Base-by-base conservation (phyloP, 2,888 invertebrate species). In the Cheilosia soror region DNA sequence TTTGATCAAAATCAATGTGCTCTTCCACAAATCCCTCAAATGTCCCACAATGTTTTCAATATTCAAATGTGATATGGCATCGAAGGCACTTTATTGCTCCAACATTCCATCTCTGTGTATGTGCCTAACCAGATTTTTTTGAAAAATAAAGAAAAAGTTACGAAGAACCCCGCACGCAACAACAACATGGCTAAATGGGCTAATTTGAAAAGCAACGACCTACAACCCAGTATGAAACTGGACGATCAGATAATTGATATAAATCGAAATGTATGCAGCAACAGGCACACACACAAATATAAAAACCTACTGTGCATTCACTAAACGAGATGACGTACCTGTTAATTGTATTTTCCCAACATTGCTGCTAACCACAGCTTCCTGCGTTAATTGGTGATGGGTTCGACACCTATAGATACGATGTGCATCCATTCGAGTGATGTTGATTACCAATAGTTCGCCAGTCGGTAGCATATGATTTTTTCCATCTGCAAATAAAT, bases 361-460 rank as follows among this genome's bases (percentile, higher is more conserved):
- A 89, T 93, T 94, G 78, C 93, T 93, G 90, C 95, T 95, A 87
- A 93, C 93, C 85, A 94, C 93, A 40, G 93, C 93, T 88, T 94
- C 94, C 88, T 94, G 94, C 13, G 94, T 94, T 88, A 95, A 90
- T 87, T 93, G 93, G 90, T 94, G 94, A 90, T 93, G 93, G 53
- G 94, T 94, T 81, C 94, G 93, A 90, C 95, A 95, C 49, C 93
- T 93, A 90, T 94, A 95, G 87, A 93, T 93, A 89, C 93, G 92
- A 88, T 93, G 93, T 20, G 93, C 93, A 91, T 95, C 95, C 85
- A 90, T 91, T 87, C 93, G 93, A 84, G 93, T 93, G 87, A 95
- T 93, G 89, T 94, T 93, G 88, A 94, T 93, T 83, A 95, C 93
- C 90, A 95, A 92, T 77, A 95, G 91, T 88, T 94, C 94, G 9